phyloP scores from a whole-genome alignment of 2,113 vertebrate genomes.

The Cromileptes altivelis region DNA sequence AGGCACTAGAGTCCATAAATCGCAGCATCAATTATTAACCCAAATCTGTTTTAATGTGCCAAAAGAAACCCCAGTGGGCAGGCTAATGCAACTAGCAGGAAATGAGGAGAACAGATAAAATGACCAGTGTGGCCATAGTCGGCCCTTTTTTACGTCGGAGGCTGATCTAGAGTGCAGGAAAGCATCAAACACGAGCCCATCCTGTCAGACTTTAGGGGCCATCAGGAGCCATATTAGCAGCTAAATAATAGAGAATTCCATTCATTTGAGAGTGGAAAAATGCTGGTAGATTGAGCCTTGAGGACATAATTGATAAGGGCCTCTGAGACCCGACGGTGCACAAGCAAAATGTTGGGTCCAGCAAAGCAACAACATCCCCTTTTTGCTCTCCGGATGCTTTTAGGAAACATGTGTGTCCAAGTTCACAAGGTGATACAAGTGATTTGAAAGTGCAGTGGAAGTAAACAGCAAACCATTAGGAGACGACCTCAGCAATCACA shows the following conservation, averaged over 20 bases:
- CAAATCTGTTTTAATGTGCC: slow-evolving; percentile 85
- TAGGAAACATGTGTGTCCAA: slow-evolving; percentile 32
- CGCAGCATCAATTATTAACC: slow-evolving; percentile 84
- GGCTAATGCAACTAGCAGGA: slow-evolving; percentile 84
- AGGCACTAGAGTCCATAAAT: slow-evolving; percentile 82
- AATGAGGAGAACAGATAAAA: slow-evolving; percentile 75
- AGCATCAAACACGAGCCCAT: slow-evolving; percentile 60
- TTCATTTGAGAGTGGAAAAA: slow-evolving; percentile 67
- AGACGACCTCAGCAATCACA: slow-evolving; percentile 56
- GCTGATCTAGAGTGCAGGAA: slow-evolving; percentile 71
- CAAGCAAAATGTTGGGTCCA: background rate
- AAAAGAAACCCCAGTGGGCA: slow-evolving; percentile 78
- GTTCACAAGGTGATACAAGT: slow-evolving; percentile 51
- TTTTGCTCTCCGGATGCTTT: slow-evolving; percentile 50
- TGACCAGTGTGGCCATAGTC: slow-evolving; percentile 69
- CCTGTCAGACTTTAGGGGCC: slow-evolving; percentile 58
- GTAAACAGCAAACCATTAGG: slow-evolving; percentile 58
- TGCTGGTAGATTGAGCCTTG: slow-evolving; percentile 28
- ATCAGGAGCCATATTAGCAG: slow-evolving; percentile 63
- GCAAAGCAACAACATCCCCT: slow-evolving; percentile 13
- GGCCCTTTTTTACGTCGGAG: slow-evolving; percentile 38
- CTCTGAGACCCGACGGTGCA: slow-evolving; percentile 8
- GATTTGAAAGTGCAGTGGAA: slow-evolving; percentile 61
- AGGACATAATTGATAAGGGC: slow-evolving; percentile 62
- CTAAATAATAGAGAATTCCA: slow-evolving; percentile 75